Evolutionary conservation across 2,113 vertebrate genomes (phyloP), one percentile per base, ranked within the genome.

Genomic region (Gobius niger): DNA sequence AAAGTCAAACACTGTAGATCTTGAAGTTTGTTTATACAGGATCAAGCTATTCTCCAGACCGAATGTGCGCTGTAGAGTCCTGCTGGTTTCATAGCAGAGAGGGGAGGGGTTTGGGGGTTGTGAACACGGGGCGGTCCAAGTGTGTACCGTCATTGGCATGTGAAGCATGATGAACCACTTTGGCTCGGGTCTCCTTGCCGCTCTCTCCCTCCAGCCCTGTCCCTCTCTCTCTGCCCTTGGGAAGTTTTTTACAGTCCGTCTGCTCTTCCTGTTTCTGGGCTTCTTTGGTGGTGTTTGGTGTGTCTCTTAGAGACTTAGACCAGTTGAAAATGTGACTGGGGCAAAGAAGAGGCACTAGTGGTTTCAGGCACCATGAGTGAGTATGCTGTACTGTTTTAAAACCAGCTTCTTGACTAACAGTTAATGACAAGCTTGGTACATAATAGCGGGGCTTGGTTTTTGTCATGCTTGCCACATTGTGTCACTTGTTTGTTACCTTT

Each of bases 281-380:
- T 75, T 68, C 19, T 65, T 62, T 56, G 49, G 56, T 75, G 70
- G 65, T 65, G 15, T 61, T 81, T 73, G 71, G 66, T n/a, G 44
- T 54, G 11, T 87, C 18, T 67, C 60, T 72, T 41, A 34, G 24
- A 34, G 24, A 34, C 24, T 34, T 34, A 49, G 82, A 77, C 64
- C 49, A 71, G 83, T 81, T 74, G 87, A 91, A 87, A 80, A 85
- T 82, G 90, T 89, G 85, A 82, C 68, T 70, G 69, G 82, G 78
- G 76, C 80, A 34, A 34, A 34, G 80, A 75, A 67, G 73, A 60
- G 70, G 13, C 71, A 70, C 69, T 42, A 70, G 70, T 73, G 76
- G 63, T 84, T 75, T 61, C 77, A 52, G 86, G 82, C 87, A 93
- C 84, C 83, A 94, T 87, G 90, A 91, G 78, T 93, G 87, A 90